Base-by-base conservation (phyloP, 2,113 vertebrate genomes). In the Alosa alosa region DNA sequence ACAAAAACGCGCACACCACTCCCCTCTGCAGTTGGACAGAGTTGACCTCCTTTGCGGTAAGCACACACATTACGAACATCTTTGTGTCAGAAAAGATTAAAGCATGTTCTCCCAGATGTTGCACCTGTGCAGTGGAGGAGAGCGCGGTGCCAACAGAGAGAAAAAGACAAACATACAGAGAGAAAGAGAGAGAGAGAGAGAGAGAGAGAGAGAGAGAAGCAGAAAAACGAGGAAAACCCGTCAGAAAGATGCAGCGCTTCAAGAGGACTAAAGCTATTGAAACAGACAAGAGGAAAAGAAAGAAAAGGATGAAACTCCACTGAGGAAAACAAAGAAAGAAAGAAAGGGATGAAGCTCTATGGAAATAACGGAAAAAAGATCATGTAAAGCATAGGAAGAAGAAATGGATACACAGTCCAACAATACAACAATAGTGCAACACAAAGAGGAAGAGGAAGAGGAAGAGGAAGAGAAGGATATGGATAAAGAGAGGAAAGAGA, bases 51-150 rank as follows among this genome's bases (percentile, higher is more conserved):
- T 75, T 49, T 17, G 60, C 64, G 9, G 64, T 72, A 72, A 72
- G 64, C 25, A 72, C 64, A 36, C n/a, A 72, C 64, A 36, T 72
- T 72, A 15, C 3, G 64, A 72, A 72, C n/a, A 72, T 72, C 64
- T 72, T 31, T 84, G 47, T 49, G 83, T 49, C 83, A 75, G 83
- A 84, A 64, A 44, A 84, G 83, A 84, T 45, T 72, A 72, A 31
- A 31, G 64, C 64, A 72, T 72, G n/a, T 72, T 72, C 64, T 36
- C 64, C 22, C 57, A 64, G 57, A 72, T 72, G 64, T 31, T 31
- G n/a, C 64, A 72, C 64, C 64, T 31, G 64, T 72, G 31, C 64
- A 36, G 64, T 1, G 31, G 25, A 72, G 4, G 60, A 64, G 20
- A 72, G 25, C 36, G 64, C 6, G 7, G 13, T 10, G 64, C 64